These are phyloP conservation scores for Dasyornis broadbenti DNA, from an alignment of 2,113 vertebrate species.

Conservation along the genomic window DNA sequence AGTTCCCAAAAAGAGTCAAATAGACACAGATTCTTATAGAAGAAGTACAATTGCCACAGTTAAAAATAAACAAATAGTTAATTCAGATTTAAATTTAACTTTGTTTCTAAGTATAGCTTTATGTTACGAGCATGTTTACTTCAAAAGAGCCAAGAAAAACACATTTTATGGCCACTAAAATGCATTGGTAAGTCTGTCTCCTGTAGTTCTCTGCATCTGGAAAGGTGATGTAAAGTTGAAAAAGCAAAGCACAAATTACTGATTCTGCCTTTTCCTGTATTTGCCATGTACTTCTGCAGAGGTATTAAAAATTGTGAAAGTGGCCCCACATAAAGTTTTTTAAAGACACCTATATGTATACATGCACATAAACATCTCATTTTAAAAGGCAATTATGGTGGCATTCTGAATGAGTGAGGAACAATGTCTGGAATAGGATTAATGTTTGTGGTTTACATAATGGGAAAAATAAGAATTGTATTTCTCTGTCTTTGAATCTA, in stretches of 20 bases:
- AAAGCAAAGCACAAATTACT: not conserved
- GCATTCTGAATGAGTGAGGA: not conserved
- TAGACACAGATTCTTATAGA: not conserved
- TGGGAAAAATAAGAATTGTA: not conserved
- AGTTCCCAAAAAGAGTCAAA: not conserved
- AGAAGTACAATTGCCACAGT: not conserved
- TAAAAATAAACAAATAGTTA: not conserved
- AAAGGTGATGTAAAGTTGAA: not conserved
- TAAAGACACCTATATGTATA: not conserved
- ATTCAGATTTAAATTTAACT: not conserved
- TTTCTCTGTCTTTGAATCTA: not conserved
- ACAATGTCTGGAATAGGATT: not conserved
- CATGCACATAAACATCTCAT: not conserved
- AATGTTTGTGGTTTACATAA: not conserved
- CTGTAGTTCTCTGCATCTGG: not conserved
- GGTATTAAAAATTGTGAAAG: not conserved
- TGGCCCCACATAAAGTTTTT: accelerated
- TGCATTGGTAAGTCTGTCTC: not conserved
- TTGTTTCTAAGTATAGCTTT: not conserved
- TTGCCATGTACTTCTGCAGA: not conserved
- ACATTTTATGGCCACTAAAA: not conserved
- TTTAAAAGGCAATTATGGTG: not conserved
- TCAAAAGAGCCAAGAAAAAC: not conserved
- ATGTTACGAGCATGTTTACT: not conserved
- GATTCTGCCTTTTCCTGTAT: not conserved